Conservation (phyloP, 1,140 invertebrate genomes). For the Bombus breviceps region DNA sequence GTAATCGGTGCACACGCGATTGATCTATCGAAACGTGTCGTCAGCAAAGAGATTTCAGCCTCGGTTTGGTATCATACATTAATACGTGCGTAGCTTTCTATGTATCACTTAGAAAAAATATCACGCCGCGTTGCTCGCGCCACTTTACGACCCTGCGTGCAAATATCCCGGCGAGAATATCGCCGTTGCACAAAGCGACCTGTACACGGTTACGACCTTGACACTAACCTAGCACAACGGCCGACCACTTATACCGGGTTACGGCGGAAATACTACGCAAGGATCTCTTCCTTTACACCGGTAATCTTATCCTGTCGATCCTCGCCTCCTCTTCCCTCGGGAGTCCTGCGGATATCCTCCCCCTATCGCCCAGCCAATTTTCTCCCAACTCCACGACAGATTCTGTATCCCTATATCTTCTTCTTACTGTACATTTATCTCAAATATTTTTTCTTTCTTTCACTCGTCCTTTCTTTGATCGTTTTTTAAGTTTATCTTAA, state of each 20-base stretch:
- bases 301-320: slow-evolving; percentile 44
- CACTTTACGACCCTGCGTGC: slow-evolving; percentile 4
- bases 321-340: background rate
- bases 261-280: slow-evolving; percentile 38
- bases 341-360: background rate
- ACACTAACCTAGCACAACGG: slow-evolving; percentile 62
- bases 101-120: background rate
- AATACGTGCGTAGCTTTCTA: background rate
- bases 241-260: slow-evolving; percentile 44
- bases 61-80: background rate
- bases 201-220: slow-evolving; percentile 55
- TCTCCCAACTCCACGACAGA: background rate
- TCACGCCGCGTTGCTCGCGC: background rate
- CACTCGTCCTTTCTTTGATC: background rate
- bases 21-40: background rate
- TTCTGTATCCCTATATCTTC: background rate
- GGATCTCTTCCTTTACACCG: slow-evolving; percentile 35
- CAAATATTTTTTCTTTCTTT: background rate
- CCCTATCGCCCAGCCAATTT: background rate
- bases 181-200: slow-evolving; percentile 5
- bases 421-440: background rate
- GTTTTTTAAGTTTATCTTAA: background rate
- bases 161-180: slow-evolving; percentile 9
- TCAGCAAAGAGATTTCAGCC: background rate
- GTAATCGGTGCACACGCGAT: background rate